Evolutionary conservation across 2,797 vertebrate genomes (phyloP).

Genomic region (Eulemur mongoz): DNA sequence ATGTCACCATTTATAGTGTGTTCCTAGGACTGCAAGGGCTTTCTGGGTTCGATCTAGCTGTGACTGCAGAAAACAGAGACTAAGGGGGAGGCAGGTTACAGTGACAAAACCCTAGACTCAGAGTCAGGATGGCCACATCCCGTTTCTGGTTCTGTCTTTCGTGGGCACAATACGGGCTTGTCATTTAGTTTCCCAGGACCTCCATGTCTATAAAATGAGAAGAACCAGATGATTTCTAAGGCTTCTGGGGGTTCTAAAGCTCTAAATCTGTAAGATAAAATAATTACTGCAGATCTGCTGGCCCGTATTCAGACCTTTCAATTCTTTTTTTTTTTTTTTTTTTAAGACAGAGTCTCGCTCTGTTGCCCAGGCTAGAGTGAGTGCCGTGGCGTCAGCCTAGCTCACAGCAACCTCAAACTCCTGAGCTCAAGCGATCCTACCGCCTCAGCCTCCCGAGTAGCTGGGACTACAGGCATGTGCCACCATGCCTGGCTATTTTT

Average conservation of each 20-base stretch:
- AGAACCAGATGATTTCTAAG: not conserved
- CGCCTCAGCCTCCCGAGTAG: no score
- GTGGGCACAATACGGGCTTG: rapidly evolving
- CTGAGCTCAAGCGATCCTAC: no score
- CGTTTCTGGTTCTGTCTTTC: not conserved
- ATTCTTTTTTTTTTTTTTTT: not conserved
- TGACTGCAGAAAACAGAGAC: not conserved
- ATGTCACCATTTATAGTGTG: not conserved
- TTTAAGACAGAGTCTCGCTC: not conserved
- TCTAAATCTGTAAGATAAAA: not conserved
- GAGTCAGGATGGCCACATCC: not conserved
- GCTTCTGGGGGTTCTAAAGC: not conserved
- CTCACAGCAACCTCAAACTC: no score
- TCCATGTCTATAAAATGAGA: not conserved
- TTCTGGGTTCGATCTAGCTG: not conserved
- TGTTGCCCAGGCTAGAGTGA: no score
- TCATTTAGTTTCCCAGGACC: not conserved
- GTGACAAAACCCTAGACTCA: not conserved
- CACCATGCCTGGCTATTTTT: no score
- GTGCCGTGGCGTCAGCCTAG: no score
- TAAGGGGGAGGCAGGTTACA: not conserved
- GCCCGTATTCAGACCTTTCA: not conserved
- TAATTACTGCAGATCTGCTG: not conserved
- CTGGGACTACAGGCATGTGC: no score
- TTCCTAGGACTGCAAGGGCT: not conserved